Base-by-base conservation (phyloP, 2,888 invertebrate genomes). In the Osmoderma eremita region DNA sequence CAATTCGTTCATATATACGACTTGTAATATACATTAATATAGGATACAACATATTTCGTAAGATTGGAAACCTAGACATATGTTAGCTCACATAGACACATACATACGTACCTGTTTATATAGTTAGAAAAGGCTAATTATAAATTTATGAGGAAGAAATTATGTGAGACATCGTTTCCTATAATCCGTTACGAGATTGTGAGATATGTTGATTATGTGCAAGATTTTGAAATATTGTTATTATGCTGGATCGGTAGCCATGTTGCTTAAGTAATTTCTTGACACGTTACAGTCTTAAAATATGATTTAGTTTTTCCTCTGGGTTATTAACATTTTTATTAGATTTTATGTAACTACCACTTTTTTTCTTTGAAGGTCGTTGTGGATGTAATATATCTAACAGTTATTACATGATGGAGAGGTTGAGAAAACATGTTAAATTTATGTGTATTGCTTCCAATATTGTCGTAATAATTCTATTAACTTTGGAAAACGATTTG, bases 61-160 rank as follows among this genome's bases (percentile, higher is more conserved):
- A 50, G 50, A 50, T 10, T 50, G n/a, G 24, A 10, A 20, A n/a
- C n/a, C n/a, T n/a, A n/a, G n/a, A n/a, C n/a, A 30, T 8, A 30
- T 30, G 30, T 30, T 30, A 5, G 30, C 30, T 30, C 30, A 30
- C 30, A 30, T 8, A 30, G 8, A 5, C 10, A 30, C 10, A 30
- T 30, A 6, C 30, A 24, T n/a, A n/a, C n/a, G n/a, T n/a, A n/a
- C n/a, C n/a, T n/a, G n/a, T n/a, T n/a, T n/a, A n/a, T n/a, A n/a
- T n/a, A n/a, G n/a, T n/a, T n/a, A n/a, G n/a, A n/a, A n/a, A 8
- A 51, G 36, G 53, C 17, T 53, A 53, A 53, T 53, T 53, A 53
- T 36, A 53, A 53, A 53, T 53, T 38, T 8, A 38, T 12, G 30
- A 30, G 30, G 53, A 17, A 38, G 30, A 53, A 53, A 53, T 53